Base-by-base conservation (phyloP, 2,888 invertebrate genomes). In the Heliconius charithonia region DNA sequence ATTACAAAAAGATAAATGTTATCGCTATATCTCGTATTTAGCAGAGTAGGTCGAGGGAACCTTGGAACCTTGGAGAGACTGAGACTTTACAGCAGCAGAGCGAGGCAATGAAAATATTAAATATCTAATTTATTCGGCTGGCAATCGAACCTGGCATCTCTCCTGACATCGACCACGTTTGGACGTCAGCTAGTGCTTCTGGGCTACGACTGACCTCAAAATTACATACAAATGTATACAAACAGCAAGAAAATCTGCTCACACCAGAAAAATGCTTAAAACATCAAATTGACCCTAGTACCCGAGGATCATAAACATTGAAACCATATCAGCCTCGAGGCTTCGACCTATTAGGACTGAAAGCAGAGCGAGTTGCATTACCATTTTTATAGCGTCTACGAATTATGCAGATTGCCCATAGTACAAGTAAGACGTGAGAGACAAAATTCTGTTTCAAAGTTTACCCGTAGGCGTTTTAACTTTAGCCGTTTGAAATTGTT, bases 301-400 rank as follows among this genome's bases (percentile, higher is more conserved):
- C 75, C 66, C 65, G 45, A 70, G 41, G 51, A 67, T 59, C 45
- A 51, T 79, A 79, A 79, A 79, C 74, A 79, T 62, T 71, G 77
- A 67, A 65, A 63, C 56, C 45, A 70, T 66, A 51, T 56, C 72
- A 63, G 74, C 67, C 78, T 63, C 70, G 62, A 37, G 73, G 73
- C 77, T 65, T 72, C 59, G 87, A 89, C 89, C 89, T 88, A 89
- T 89, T 89, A 89, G 86, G 85, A 83, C 79, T 84, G 81, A 84
- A 82, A 83, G 85, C 85, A 85, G 86, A 88, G 86, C 87, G 86
- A 86, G 87, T 87, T 83, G 88, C 87, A 93, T 93, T 93, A 92
- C 90, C 93, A 93, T 93, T 93, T 93, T 93, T 93, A 93, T 93
- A 92, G 92, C 89, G 91, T 92, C 91, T 90, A 87, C 86, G 90